These are phyloP conservation scores for Lampropteryx suffumata DNA, from an alignment of 2,888 invertebrate species.

Conservation along the genomic window DNA sequence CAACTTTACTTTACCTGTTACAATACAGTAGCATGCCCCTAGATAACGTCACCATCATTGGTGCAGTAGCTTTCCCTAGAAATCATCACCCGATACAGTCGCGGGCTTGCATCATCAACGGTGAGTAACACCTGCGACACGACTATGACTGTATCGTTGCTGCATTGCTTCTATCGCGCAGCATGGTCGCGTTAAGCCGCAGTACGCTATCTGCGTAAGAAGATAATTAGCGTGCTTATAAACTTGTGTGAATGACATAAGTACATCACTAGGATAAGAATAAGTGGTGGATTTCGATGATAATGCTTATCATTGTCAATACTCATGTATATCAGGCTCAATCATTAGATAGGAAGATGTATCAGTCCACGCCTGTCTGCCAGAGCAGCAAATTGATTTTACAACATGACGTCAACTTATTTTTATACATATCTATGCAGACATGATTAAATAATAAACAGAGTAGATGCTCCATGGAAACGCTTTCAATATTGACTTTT, in stretches of 20 bases:
- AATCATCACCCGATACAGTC: no score
- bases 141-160: no score
- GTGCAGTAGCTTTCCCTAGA: no score
- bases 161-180: no score
- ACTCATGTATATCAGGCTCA: slow-evolving; percentile 73
- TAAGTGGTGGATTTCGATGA: slow-evolving; percentile 65
- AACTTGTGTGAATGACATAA: slow-evolving; percentile 21
- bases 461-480: neutral
- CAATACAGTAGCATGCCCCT: no score
- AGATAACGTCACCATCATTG: no score
- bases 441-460: slow-evolving; percentile 9
- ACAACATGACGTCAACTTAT: slow-evolving; percentile 41
- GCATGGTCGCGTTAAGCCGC: no score
- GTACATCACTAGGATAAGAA: slow-evolving; percentile 67
- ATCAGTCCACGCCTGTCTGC: slow-evolving; percentile 39
- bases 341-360: slow-evolving; percentile 48
- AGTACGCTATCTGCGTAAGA: no score
- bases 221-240: neutral
- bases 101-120: no score
- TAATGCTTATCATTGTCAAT: slow-evolving; percentile 71
- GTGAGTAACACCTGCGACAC: no score
- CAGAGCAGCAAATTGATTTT: slow-evolving; percentile 24
- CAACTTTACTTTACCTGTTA: no score
- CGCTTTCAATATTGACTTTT: no score
- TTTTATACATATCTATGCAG: slow-evolving; percentile 50